Evolutionary conservation across 92 coral and sea anemone genomes (phyloP).

Genomic region (Epizoanthus fatuus): DNA sequence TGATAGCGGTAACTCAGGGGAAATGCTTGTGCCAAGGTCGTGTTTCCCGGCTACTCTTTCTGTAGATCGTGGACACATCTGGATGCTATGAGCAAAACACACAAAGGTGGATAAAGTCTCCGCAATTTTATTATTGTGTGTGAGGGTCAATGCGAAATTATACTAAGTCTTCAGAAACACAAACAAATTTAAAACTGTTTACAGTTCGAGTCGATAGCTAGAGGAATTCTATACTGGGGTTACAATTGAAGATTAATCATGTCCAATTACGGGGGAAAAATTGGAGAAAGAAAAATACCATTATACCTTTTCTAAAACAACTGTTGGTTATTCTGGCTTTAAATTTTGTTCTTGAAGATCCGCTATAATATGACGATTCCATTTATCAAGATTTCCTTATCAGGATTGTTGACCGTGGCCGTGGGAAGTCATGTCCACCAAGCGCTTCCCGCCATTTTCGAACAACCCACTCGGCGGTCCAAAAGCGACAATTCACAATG

Average conservation of each 20-base stretch:
- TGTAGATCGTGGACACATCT: too few species aligned
- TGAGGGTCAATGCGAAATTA: background rate
- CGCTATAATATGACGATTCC: too few species aligned
- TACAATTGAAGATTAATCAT: background rate
- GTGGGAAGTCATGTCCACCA: too few species aligned
- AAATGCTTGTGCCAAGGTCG: background rate
- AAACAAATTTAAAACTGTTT: background rate
- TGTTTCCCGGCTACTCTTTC: slow-evolving; percentile 17
- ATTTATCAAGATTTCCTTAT: too few species aligned
- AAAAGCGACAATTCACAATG: background rate
- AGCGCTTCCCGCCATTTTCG: too few species aligned
- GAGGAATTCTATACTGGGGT: background rate
- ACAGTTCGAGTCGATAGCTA: background rate
- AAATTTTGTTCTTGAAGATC: too few species aligned
- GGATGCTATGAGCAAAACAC: background rate
- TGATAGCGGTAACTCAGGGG: background rate
- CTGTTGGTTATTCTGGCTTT: too few species aligned
- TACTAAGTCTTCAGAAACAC: background rate
- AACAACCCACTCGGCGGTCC: background rate
- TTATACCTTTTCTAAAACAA: too few species aligned
- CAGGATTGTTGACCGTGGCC: too few species aligned
- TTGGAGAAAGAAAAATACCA: background rate
- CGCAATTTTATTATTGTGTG: background rate
- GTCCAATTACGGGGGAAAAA: background rate
- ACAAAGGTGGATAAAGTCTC: background rate